Conservation (phyloP, 2,113 vertebrate species). For the Uria lomvia region DNA sequence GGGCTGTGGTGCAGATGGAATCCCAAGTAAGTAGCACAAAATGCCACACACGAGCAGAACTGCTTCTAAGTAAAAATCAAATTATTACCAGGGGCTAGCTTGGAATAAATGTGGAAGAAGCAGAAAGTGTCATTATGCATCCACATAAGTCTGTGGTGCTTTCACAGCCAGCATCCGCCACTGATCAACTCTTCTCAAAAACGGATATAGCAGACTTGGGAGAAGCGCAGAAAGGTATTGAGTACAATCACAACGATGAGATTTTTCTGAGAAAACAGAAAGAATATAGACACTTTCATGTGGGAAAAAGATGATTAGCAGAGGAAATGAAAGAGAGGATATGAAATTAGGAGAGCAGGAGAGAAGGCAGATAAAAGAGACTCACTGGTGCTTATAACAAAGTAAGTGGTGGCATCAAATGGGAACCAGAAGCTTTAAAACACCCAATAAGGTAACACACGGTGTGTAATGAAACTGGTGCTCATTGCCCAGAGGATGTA, state of each 20-base stretch:
- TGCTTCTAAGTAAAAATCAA: not conserved
- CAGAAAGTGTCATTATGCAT: not conserved
- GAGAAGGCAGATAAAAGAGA: not conserved
- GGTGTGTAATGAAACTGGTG: not conserved
- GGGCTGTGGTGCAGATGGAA: not conserved
- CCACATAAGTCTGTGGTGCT: not conserved
- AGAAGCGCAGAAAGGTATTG: not conserved
- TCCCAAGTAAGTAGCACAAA: not conserved
- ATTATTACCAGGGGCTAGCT: not conserved
- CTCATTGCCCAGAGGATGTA: not conserved
- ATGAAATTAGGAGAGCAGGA: not conserved
- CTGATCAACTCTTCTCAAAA: not conserved
- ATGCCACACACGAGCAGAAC: not conserved
- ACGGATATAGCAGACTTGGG: not conserved
- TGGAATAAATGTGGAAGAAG: not conserved
- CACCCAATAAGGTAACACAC: not conserved
- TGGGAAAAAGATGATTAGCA: not conserved
- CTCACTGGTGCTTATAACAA: not conserved
- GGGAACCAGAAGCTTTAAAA: not conserved
- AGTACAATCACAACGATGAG: accelerated
- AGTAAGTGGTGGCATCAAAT: not conserved
- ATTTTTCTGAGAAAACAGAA: not conserved
- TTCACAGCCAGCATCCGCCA: not conserved
- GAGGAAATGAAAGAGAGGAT: not conserved
- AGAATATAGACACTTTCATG: not conserved